Base-by-base conservation (phyloP, 2,797 vertebrate genomes). In the Limnodromus scolopaceus region DNA sequence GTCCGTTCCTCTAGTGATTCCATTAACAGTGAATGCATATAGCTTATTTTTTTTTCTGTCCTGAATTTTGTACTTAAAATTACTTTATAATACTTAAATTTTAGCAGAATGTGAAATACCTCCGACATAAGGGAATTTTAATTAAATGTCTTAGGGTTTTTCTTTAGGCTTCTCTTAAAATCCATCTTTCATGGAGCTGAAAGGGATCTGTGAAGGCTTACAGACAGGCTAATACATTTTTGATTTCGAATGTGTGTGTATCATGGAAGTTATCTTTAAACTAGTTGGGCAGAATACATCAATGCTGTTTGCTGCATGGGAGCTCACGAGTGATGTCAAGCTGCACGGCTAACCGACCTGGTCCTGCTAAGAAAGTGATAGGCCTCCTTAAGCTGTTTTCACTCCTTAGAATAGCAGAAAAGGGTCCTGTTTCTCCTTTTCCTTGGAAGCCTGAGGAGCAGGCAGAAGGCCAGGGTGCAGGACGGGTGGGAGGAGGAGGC, bases 11-110 rank as follows among this genome's bases (percentile, higher is more conserved):
- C 25, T 65, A n/a, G 43, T 14, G 11, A 38, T 57, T 20, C 36
- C 2, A 41, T 1, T 66, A 63, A 51, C 34, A 4, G 18, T 48
- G 36, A 84, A 36, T 0, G 3, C 5, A 4, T 27, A 27, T 3
- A 61, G 16, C 34, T 57, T 69, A 6, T 45, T n/a, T 13, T 5
- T 57, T 54, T 36, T 81, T 58, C 17, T 49, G 25, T 80, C 38
- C 16, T 71, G 38, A 81, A n/a, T 77, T 81, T 66, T n/a, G 10
- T 60, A 51, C 30, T 81, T 13, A 65, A n/a, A 23, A 27, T 85
- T 48, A 38, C 7, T 51, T 51, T 32, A 13, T 32, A 63, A 34
- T 78, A 38, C 25, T 69, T 55, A 17, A 16, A 32, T 8, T 61
- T 28, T 79, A 68, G 53, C 11, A 30, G 60, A 28, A 27, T 38